A percentile compares a stretch with the other conserved stretches of the same genome.
Evolutionary conservation across 2,888 invertebrate species (phyloP).

Genomic region (Tillus elongatus): DNA sequence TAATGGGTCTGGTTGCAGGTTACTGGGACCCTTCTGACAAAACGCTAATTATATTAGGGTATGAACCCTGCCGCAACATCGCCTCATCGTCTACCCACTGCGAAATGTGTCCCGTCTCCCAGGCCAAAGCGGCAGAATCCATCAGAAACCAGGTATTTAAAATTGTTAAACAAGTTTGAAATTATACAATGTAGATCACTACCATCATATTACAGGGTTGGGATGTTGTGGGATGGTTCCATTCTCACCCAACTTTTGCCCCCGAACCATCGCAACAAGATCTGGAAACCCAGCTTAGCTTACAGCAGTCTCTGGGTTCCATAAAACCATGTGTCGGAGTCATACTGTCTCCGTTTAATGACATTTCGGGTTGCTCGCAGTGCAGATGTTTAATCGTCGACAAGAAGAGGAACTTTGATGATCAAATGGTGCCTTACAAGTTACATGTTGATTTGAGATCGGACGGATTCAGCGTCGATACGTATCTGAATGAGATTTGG

Average conservation of each 20-base stretch:
- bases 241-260: conserved; percentile 65
- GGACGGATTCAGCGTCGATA: conserved; percentile 32
- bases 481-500: conserved; percentile 39
- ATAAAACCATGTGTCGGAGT: conserved; percentile 53
- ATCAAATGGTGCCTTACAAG: conserved; percentile 45
- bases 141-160: conserved; percentile 39
- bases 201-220: too few relatives aligned
- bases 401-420: conserved; percentile 34
- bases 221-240: conserved; percentile 63
- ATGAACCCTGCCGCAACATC: conserved; percentile 56
- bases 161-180: conserved; percentile 15
- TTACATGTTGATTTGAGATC: conserved; percentile 45
- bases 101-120: conserved; percentile 68
- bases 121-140: conserved; percentile 52
- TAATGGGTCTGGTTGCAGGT: conserved; percentile 67
- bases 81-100: conserved; percentile 59
- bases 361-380: conserved; percentile 46
- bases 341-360: conserved; percentile 58
- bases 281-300: conserved; percentile 54
- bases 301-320: conserved; percentile 49
- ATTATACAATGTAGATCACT: too few relatives aligned
- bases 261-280: conserved; percentile 62
- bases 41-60: conserved; percentile 44
- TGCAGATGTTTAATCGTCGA: conserved; percentile 51
- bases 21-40: conserved; percentile 34